Percentiles rank a stretch among this genome's conserved stretches.
Conservation (phyloP, 1,140 invertebrate species). For the Neuroterus valhalla region DNA sequence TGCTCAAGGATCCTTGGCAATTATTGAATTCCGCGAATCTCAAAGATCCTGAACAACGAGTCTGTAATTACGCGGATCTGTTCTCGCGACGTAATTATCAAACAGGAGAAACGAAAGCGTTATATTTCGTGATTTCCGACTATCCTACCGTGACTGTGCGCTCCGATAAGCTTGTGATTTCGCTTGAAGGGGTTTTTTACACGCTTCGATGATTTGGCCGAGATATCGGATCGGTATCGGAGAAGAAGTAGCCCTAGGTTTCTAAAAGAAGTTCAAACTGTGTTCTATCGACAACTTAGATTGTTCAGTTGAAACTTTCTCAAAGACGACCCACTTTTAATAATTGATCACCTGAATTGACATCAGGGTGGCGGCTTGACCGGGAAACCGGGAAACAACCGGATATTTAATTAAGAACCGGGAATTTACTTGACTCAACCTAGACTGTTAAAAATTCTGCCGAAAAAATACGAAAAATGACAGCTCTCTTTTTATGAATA, state of each 20-base stretch:
- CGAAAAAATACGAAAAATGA: no score
- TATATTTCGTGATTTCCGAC: conserved; percentile 29
- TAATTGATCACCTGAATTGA: no score
- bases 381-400: no score
- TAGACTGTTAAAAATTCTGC: no score
- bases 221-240: neutral
- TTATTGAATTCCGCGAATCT: conserved; percentile 11
- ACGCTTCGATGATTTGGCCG: conserved; percentile 21
- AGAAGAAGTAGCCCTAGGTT: neutral
- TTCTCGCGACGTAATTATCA: conserved; percentile 35
- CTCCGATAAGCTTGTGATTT: conserved; percentile 46
- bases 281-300: neutral
- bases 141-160: conserved; percentile 43
- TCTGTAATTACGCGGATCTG: conserved; percentile 15
- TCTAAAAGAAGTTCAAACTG: neutral
- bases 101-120: conserved; percentile 33
- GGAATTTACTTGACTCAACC: no score
- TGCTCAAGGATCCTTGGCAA: conserved; percentile 1
- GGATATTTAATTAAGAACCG: no score
- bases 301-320: neutral
- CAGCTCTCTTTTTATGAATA: no score
- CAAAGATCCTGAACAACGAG: conserved; percentile 10
- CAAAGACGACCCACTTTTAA: no score
- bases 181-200: conserved; percentile 25
- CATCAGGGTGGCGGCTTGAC: no score